These are phyloP conservation scores for Chelmon rostratus DNA, from an alignment of 2,797 vertebrate species.

Conservation along the genomic window DNA sequence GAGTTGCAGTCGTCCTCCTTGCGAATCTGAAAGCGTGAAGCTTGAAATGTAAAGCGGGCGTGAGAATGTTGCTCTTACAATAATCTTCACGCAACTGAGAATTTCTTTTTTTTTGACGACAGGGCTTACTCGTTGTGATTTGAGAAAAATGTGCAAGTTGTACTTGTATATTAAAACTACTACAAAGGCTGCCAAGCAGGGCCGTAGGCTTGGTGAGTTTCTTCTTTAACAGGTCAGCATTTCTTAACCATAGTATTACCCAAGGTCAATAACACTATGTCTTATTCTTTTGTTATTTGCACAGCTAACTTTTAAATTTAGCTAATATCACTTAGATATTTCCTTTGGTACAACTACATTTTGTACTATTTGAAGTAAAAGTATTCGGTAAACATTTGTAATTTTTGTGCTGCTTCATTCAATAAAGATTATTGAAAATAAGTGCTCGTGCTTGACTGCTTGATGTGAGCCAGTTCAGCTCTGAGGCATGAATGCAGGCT, in stretches of 20 bases:
- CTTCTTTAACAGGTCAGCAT: slow-evolving; percentile 49
- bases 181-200: slow-evolving; percentile 29
- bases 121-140: slow-evolving; percentile 26
- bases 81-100: slow-evolving; percentile 20
- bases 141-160: slow-evolving; percentile 39
- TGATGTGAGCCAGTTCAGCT: not conserved
- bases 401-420: slow-evolving; percentile 73
- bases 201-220: not conserved
- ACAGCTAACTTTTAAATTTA: slow-evolving; percentile 65
- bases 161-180: slow-evolving; percentile 24
- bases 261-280: slow-evolving; percentile 74
- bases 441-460: not conserved
- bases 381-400: slow-evolving; percentile 74
- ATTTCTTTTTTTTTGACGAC: slow-evolving; percentile 29
- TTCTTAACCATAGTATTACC: slow-evolving; percentile 58
- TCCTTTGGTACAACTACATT: slow-evolving; percentile 73
- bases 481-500: not conserved
- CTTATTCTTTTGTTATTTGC: slow-evolving; percentile 77
- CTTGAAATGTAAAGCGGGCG: slow-evolving; percentile 8
- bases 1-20: slow-evolving; percentile 23
- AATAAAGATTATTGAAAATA: slow-evolving; percentile 73
- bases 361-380: slow-evolving; percentile 74
- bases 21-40: slow-evolving; percentile 12
- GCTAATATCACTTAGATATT: slow-evolving; percentile 47
- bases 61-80: not conserved